Base-by-base conservation (phyloP, 2,797 vertebrate genomes). In the Acestrorhynchus altus region DNA sequence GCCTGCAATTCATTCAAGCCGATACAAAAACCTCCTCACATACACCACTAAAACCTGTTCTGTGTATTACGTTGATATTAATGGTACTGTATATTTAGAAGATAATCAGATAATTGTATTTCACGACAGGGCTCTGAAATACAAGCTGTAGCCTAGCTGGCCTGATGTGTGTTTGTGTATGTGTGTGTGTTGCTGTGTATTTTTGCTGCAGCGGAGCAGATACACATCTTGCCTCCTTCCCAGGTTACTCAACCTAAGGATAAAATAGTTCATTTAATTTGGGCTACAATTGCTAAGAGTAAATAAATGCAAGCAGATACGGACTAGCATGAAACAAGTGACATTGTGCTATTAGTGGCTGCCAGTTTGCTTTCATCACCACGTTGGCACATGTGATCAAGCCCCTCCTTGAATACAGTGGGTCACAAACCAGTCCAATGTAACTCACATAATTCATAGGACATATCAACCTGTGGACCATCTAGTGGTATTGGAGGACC, bases 1-100 rank as follows among this genome's bases (percentile, higher is more conserved):
- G 15, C 47, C 11, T 49, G n/a, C 44, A n/a, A 26, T 59, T 18
- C 15, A n/a, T 31, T 51, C 44, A 54, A 20, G 18, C 5, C 31
- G 15, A 28, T 8, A 79, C 28, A 64, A 39, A 22, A 60, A 26
- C 16, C 8, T 40, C 61, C 51, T 15, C 31, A 46, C 31, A 28
- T 4, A 47, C 28, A 9, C 9, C 28, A 4, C 9, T 6, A 12
- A 18, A 22, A 52, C 47, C 52, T 16, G 4, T 47, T 46, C 15
- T 59, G 52, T 47, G 52, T 59, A 35, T 47, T 66, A 40, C 3
- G 66, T 44, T 61, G 18, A 31, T 67, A n/a, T 49, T 49, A 6
- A 49, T 8, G 66, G 44, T 60, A 69, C 54, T 51, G 65, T 69
- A 51, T 69, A 8, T 49, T 60, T 60, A 39, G 64, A 67, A 26